phyloP scores from a whole-genome alignment of 2,888 invertebrate genomes.

The Trichogramma dendrolimi region DNA sequence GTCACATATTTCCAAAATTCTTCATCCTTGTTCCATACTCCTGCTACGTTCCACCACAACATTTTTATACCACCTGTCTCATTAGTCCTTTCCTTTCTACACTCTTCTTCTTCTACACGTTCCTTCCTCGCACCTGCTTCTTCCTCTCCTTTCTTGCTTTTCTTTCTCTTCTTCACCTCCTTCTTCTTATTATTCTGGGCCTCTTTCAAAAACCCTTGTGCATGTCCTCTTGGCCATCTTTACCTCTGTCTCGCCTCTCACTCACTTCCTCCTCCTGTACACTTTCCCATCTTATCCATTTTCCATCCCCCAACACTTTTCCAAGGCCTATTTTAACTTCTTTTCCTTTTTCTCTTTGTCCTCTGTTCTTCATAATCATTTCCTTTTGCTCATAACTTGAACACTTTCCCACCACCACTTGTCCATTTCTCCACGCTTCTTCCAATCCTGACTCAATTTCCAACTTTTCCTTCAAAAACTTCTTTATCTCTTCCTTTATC shows the following conservation, averaged over 20 bases:
- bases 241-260: not conserved
- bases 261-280: not conserved
- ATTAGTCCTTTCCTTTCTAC: not conserved
- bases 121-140: not conserved
- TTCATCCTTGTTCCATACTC: slow-evolving; percentile 25
- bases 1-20: slow-evolving; percentile 27
- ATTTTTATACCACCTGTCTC: not conserved
- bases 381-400: not conserved
- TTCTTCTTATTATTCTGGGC: not conserved
- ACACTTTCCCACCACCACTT: not conserved
- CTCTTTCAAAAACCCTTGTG: not conserved
- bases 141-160: not conserved
- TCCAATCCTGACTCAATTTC: not conserved
- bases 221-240: not conserved
- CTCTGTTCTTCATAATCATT: slow-evolving; percentile 6
- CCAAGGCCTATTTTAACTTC: not conserved
- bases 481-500: not conserved
- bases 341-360: not conserved
- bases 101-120: not conserved
- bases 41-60: slow-evolving; percentile 30
- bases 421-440: not conserved
- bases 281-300: not conserved
- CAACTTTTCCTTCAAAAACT: not conserved
- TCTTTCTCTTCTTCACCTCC: slow-evolving; percentile 1
- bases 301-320: not conserved